Evolutionary conservation across 2,888 invertebrate species (phyloP).

Genomic region (Xanthorhoe spadicearia): DNA sequence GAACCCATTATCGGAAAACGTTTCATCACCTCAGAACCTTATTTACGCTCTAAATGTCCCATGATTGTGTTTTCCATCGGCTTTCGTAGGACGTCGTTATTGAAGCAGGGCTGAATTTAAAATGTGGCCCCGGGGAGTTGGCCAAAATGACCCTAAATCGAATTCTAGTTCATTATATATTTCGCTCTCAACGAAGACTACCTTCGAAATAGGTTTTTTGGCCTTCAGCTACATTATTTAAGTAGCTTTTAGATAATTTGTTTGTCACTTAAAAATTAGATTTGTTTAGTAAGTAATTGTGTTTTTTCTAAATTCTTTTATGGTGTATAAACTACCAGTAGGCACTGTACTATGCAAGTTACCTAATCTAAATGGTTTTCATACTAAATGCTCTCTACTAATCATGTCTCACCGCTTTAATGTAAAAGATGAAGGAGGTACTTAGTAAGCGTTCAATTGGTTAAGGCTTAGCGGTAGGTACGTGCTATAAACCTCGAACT

Average conservation of each 20-base stretch:
- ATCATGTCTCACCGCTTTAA: neutral
- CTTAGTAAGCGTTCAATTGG: neutral
- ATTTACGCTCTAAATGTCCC: slow-evolving; percentile 53
- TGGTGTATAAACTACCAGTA: too few species aligned
- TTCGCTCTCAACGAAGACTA: neutral
- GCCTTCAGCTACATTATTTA: neutral
- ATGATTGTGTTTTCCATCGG: slow-evolving; percentile 48
- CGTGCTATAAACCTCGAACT: neutral
- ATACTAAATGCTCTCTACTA: neutral
- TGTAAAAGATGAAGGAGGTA: neutral
- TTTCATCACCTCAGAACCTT: slow-evolving; percentile 55
- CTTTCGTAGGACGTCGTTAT: slow-evolving; percentile 40
- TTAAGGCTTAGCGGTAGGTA: neutral
- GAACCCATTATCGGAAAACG: slow-evolving; percentile 61
- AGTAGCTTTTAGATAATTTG: too few species aligned
- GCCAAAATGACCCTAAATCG: slow-evolving; percentile 12
- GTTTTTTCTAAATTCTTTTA: too few species aligned
- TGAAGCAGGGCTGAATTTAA: slow-evolving; percentile 36
- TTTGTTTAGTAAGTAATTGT: too few species aligned
- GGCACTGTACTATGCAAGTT: too few species aligned
- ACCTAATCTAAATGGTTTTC: too few species aligned
- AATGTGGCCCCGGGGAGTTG: slow-evolving; percentile 12
- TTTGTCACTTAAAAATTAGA: too few species aligned
- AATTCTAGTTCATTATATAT: slow-evolving; percentile 1
- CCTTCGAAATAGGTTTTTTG: neutral